Base-by-base conservation (phyloP, 2,888 invertebrate species). In the Diploptera punctata region DNA sequence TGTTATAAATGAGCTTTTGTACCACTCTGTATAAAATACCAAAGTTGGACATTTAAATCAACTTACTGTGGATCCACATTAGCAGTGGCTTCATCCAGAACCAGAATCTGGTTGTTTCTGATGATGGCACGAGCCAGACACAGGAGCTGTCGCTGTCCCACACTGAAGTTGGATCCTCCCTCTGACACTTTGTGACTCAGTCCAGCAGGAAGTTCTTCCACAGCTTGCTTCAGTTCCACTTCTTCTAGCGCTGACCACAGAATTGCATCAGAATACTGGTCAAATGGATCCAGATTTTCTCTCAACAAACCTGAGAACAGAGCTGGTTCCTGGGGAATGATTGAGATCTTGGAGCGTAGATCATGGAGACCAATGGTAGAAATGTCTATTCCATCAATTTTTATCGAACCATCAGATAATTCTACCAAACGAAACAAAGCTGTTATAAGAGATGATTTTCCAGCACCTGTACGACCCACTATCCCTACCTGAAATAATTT, bases 321-420 rank as follows among this genome's bases (percentile, higher is more conserved):
- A 95, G 94, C 90, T 0, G 96, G 95, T 79, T 95, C 95, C 85
- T 97, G 97, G 0, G 97, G 97, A 79, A 98, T 97, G 74, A 97
- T 97, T 0, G 97, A 92, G 71, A 98, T 92, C 78, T n/a, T n/a
- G n/a, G n/a, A n/a, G n/a, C n/a, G n/a, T n/a, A n/a, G n/a, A n/a
- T n/a, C n/a, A n/a, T n/a, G 85, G 3, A 96, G 85, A 1, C 93
- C 93, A 43, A 97, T 87, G n/a, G 84, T 84, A 54, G 87, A 87
- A 0, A 89, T 91, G 72, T 92, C 87, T 0, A 95, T 80, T 7
- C 87, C 90, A 80, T 97, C 97, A 71, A 97, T 93, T 72, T 84
- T 81, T 43, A 97, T 89, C 24, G 84, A 81, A 0, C 97, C 97
- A 52, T 88, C 87, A 67, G 91, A 90, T 26, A 93, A 89, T 61